Evolutionary conservation across 2,888 invertebrate species (phyloP), one percentile per base, ranked within the genome.

Genomic region (Xanthorhoe spadicearia): DNA sequence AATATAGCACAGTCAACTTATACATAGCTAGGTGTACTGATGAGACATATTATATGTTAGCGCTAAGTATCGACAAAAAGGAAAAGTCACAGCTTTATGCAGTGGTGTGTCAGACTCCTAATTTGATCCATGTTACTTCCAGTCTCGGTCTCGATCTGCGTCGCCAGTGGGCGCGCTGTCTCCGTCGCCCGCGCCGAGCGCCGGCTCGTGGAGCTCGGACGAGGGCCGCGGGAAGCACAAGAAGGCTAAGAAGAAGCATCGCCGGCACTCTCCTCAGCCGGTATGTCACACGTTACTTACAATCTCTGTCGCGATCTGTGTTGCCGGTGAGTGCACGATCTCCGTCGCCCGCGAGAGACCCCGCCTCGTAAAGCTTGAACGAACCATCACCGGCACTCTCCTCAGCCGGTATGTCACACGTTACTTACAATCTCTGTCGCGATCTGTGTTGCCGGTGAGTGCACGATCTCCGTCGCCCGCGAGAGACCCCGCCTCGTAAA

Each of bases 211-310:
- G 83, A 85, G 80, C 60, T 87, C 87, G 0, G 92, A 91, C 13
- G 92, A 92, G 17, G 85, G 75, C 2, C 85, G 83, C 51, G 52
- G 18, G 70, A 88, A 88, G 61, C 89, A 87, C 77, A 91, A 90
- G 85, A 94, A 95, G 77, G 73, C 88, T n/a, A 94, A 94, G 83
- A 95, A 95, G 86, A 94, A 93, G 76, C 94, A 94, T 71, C 94
- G 94, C 74, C 94, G 94, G 73, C 93, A 93, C 70, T 93, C 93
- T 1, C 94, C 94, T 0, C 82, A 89, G 51, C 89, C 89, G 71
- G 89, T 89, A 63, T 74, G 8, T 10, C 23, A 23, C 23, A 23
- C 4, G 23, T 23, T 23, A 23, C 23, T 23, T 4, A 23, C 23
- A 23, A 4, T 23, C 23, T 4, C 23, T 1, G 23, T 23, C 23